A percentile compares a stretch with the other conserved stretches of the same genome.
Evolutionary conservation across 2,797 vertebrate species (phyloP).

Genomic region (Macropus fuliginosus): DNA sequence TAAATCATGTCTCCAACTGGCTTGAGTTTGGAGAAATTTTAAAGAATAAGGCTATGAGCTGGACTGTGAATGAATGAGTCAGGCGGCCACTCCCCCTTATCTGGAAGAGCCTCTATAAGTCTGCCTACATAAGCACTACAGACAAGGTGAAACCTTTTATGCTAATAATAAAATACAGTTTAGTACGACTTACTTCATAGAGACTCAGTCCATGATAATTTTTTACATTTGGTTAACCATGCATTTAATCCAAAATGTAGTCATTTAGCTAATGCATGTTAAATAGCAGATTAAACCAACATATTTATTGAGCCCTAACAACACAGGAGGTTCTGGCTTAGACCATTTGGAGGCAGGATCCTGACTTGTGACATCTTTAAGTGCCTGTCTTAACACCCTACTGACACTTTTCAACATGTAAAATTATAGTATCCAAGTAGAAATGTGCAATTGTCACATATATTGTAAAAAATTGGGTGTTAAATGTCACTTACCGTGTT

Average conservation of each 20-base stretch:
- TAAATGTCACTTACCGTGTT: constrained; percentile 61
- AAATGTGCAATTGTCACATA: constrained; percentile 37
- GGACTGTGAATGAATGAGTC: neutral
- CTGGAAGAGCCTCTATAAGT: neutral
- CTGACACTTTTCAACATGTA: constrained; percentile 45
- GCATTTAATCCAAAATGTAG: constrained; percentile 27
- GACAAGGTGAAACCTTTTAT: neutral
- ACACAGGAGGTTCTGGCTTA: neutral
- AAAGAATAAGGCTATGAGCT: neutral
- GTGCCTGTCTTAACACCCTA: constrained; percentile 28
- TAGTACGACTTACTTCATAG: neutral
- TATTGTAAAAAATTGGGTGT: constrained; percentile 20
- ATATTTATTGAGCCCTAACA: constrained; percentile 3
- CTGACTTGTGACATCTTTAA: constrained; percentile 53
- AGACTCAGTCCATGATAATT: neutral
- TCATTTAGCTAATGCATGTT: neutral
- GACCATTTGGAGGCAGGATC: neutral
- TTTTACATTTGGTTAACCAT: neutral
- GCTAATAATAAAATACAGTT: constrained; percentile 15
- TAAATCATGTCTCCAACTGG: neutral
- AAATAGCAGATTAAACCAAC: constrained; percentile 12
- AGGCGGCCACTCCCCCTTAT: neutral
- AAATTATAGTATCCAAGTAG: constrained; percentile 34
- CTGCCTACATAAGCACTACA: neutral
- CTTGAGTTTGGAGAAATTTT: neutral